A percentile compares a stretch with the other conserved stretches of the same genome.
Evolutionary conservation across 2,888 invertebrate species (phyloP).

Genomic region (Sturmia bella): DNA sequence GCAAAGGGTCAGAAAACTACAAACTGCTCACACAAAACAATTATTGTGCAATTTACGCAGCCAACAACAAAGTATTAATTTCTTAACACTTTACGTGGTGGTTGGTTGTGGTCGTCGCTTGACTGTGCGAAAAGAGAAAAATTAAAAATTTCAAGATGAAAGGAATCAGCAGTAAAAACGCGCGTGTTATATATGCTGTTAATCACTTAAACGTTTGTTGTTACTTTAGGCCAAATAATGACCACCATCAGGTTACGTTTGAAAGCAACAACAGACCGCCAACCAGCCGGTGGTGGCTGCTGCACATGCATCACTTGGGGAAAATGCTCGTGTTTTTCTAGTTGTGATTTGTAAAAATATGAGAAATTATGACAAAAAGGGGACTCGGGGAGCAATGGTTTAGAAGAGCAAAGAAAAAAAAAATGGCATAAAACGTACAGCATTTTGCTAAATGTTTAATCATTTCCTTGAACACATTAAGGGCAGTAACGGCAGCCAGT

Average conservation of each 20-base stretch:
- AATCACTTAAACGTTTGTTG: conserved; percentile 69
- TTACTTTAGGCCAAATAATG: conserved; percentile 68
- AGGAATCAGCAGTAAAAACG: conserved; percentile 46
- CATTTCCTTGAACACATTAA: conserved; percentile 70
- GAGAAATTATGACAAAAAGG: conserved; percentile 39
- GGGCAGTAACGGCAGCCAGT: conserved; percentile 69
- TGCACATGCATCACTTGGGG: conserved; percentile 20
- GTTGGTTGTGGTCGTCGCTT: background rate
- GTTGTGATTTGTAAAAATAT: conserved; percentile 67
- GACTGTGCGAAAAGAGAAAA: background rate
- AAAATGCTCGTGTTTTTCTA: conserved; percentile 70
- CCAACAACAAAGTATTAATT: conserved; percentile 69
- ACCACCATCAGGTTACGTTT: conserved; percentile 56
- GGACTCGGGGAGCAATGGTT: background rate
- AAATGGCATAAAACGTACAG: conserved; percentile 50
- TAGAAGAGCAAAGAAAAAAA: background rate
- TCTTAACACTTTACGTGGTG: conserved; percentile 59
- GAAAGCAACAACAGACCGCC: conserved; percentile 8
- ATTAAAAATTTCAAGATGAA: conserved; percentile 37
- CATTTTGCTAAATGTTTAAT: conserved; percentile 67
- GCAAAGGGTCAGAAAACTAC: conserved; percentile 35
- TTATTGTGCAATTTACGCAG: conserved; percentile 71
- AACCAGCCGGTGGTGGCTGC: background rate
- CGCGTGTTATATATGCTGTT: conserved; percentile 70
- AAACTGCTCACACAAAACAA: conserved; percentile 62